phyloP scores from a whole-genome alignment of 2,888 invertebrate genomes.

The Odontothrips loti region DNA sequence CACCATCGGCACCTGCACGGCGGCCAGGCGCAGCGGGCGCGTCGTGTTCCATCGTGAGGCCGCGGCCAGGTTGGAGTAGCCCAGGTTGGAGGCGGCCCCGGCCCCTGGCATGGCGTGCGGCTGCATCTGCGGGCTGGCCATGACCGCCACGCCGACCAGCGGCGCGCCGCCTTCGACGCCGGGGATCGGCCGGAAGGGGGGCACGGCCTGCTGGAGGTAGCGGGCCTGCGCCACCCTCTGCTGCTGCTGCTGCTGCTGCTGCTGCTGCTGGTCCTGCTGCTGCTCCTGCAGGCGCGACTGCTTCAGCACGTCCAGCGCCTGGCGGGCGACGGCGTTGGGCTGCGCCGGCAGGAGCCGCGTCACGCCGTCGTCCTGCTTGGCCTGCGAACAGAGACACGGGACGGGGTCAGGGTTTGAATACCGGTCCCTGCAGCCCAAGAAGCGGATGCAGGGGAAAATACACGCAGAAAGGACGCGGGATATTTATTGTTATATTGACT shows the following conservation, averaged over 20 bases:
- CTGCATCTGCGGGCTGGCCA: slow-evolving; percentile 32
- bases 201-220: slow-evolving; percentile 51
- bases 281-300: slow-evolving; percentile 38
- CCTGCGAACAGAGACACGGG: not conserved
- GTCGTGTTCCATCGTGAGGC: slow-evolving; percentile 30
- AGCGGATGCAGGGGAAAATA: no score
- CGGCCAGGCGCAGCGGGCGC: slow-evolving; percentile 34
- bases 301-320: slow-evolving; percentile 32
- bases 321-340: slow-evolving; percentile 29
- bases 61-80: slow-evolving; percentile 22
- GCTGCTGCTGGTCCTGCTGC: slow-evolving; percentile 41
- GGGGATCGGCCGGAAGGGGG: slow-evolving; percentile 75
- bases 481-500: no score
- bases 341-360: slow-evolving; percentile 29
- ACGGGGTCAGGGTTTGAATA: not conserved
- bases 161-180: slow-evolving; percentile 55
- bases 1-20: slow-evolving; percentile 43
- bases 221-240: slow-evolving; percentile 47
- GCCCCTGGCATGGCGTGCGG: not conserved
- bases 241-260: slow-evolving; percentile 38
- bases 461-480: no score
- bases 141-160: slow-evolving; percentile 42
- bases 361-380: slow-evolving; percentile 31
- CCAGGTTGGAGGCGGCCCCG: not conserved
- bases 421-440: no score